Evolutionary conservation across 2,888 invertebrate genomes (phyloP).

Genomic region (Drosophila formosana): DNA sequence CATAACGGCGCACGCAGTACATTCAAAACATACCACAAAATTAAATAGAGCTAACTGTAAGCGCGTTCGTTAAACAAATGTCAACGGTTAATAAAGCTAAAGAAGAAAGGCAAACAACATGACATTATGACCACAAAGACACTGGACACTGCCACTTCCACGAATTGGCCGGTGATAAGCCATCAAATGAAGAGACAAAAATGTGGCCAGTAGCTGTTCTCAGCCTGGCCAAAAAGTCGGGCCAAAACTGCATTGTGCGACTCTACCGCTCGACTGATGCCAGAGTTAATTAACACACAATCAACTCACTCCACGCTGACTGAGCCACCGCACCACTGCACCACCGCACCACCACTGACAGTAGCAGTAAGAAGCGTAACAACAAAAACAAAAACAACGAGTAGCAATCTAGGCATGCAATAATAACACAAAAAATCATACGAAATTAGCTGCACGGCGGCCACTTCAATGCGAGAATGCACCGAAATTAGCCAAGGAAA

Average conservation of each 20-base stretch:
- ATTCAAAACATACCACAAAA: slow-evolving; percentile 23
- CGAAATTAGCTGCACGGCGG: slow-evolving; percentile 64
- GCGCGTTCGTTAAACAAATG: slow-evolving; percentile 72
- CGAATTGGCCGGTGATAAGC: slow-evolving; percentile 54
- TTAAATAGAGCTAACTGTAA: slow-evolving; percentile 67
- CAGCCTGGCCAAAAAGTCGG: slow-evolving; percentile 34
- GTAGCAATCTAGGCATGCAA: slow-evolving; percentile 67
- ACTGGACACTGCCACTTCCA: slow-evolving; percentile 34
- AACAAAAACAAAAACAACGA: slow-evolving; percentile 48
- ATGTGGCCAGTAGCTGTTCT: slow-evolving; percentile 53
- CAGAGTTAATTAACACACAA: slow-evolving; percentile 79
- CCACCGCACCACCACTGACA: slow-evolving; percentile 4
- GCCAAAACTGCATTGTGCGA: slow-evolving; percentile 46
- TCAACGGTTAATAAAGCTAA: slow-evolving; percentile 72
- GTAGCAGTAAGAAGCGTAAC: slow-evolving; percentile 21
- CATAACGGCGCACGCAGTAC: slow-evolving; percentile 68
- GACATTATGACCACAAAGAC: slow-evolving; percentile 36
- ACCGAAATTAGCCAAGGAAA: slow-evolving; percentile 67
- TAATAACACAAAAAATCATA: slow-evolving; percentile 64
- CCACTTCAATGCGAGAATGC: slow-evolving; percentile 74
- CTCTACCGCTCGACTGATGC: slow-evolving; percentile 39
- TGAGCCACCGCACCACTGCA: slow-evolving; percentile 5
- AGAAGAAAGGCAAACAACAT: slow-evolving; percentile 20
- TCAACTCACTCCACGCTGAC: slow-evolving; percentile 45
- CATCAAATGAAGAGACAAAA: neutral